Evolutionary conservation across 1,140 invertebrate species (phyloP).

Genomic region (Drosophila bipectinata): DNA sequence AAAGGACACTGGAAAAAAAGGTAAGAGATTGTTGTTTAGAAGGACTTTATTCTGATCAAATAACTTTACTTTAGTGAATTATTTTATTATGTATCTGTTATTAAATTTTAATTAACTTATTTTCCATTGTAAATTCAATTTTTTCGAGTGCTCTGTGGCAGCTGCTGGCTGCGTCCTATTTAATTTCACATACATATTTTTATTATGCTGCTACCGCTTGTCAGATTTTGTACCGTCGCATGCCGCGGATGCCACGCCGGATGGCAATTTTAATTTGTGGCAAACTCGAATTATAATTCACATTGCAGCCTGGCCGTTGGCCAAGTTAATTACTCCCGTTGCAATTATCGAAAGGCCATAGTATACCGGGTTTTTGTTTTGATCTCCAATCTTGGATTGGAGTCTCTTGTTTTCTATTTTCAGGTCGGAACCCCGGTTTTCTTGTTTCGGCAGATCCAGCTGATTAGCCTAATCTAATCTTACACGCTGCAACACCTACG

Average conservation of each 20-base stretch:
- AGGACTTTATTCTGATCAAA: no score
- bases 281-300: constrained; percentile 76
- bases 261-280: constrained; percentile 81
- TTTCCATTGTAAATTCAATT: not conserved
- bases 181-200: constrained; percentile 49
- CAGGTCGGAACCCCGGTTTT: not conserved
- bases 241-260: constrained; percentile 61
- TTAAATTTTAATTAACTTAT: not conserved
- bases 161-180: constrained; percentile 48
- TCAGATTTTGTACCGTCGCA: constrained; percentile 71
- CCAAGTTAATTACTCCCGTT: constrained; percentile 66
- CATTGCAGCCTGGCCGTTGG: constrained; percentile 55
- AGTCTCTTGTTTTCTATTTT: constrained; percentile 3
- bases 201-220: constrained; percentile 70
- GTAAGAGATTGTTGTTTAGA: not conserved
- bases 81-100: not conserved
- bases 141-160: constrained; percentile 20
- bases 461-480: constrained; percentile 82
- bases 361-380: constrained; percentile 35
- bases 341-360: constrained; percentile 51
- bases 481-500: constrained; percentile 74
- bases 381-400: constrained; percentile 21
- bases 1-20: constrained; percentile 29
- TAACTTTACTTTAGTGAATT: no score
- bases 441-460: constrained; percentile 41